Percentiles rank a stretch among this genome's conserved stretches.
Evolutionary conservation across 1,140 invertebrate genomes (phyloP).

Genomic region (Drosophila ambigua): DNA sequence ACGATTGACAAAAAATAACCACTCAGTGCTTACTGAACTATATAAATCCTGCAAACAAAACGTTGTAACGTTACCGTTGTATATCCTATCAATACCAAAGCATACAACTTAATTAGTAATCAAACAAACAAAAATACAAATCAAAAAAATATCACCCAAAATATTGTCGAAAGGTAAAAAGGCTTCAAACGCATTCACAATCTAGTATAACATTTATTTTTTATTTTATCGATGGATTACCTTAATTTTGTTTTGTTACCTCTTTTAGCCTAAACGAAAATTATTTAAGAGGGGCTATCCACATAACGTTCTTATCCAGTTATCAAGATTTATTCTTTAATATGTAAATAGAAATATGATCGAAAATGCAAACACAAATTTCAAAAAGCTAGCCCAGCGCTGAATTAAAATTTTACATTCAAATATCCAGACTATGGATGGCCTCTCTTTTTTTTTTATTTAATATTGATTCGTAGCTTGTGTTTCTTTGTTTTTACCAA

Average conservation of each 20-base stretch:
- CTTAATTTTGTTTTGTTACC: constrained; percentile 32
- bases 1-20: constrained; percentile 42
- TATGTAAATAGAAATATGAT: no score
- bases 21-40: constrained; percentile 53
- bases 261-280: constrained; percentile 53
- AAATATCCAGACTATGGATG: constrained; percentile 3
- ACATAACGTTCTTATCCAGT: background rate
- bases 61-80: constrained; percentile 51
- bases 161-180: constrained; percentile 80
- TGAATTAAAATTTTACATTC: background rate
- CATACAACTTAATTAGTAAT: constrained; percentile 53
- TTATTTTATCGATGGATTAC: constrained; percentile 36
- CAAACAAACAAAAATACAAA: constrained; percentile 37
- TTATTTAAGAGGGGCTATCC: constrained; percentile 16
- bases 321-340: no score
- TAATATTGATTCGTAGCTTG: constrained; percentile 50
- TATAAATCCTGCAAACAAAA: constrained; percentile 59
- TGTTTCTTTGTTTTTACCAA: constrained; percentile 17
- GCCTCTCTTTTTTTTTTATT: constrained; percentile 12
- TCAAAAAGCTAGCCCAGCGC: background rate
- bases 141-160: constrained; percentile 68
- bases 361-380: background rate
- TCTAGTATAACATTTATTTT: constrained; percentile 49
- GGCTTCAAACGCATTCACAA: constrained; percentile 75
- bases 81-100: constrained; percentile 50